These are phyloP conservation scores for Metopia argyrocephala DNA, from an alignment of 2,888 invertebrate species.

Conservation along the genomic window DNA sequence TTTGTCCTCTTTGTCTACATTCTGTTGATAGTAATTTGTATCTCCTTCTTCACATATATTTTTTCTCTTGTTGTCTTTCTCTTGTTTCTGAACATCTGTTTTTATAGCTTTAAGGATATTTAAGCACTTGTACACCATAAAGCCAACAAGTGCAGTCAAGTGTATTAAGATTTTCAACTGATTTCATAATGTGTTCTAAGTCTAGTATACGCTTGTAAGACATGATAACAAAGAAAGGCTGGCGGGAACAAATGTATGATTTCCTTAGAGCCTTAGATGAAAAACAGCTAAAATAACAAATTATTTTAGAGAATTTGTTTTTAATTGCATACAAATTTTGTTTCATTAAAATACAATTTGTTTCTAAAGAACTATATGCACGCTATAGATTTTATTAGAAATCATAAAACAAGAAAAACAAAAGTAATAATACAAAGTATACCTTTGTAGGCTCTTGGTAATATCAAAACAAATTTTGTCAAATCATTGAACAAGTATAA, in stretches of 20 bases:
- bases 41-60: not conserved
- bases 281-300: not conserved
- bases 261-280: not conserved
- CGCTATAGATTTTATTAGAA: not conserved
- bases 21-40: not conserved
- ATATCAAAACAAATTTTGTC: no score
- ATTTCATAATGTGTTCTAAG: constrained; percentile 40
- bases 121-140: constrained; percentile 58
- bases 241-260: not conserved
- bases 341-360: not conserved
- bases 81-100: constrained; percentile 45
- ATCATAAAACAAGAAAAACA: no score
- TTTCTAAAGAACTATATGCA: not conserved
- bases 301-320: not conserved
- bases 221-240: not conserved
- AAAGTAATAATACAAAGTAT: no score
- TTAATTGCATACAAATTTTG: not conserved
- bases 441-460: no score
- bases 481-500: no score
- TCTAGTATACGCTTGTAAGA: not conserved
- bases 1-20: not conserved
- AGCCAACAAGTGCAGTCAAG: constrained; percentile 63
- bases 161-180: constrained; percentile 60
- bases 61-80: not conserved
- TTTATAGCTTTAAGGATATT: constrained; percentile 54